Conservation (phyloP, 2,797 vertebrate genomes). For the Thamnophis elegans region DNA sequence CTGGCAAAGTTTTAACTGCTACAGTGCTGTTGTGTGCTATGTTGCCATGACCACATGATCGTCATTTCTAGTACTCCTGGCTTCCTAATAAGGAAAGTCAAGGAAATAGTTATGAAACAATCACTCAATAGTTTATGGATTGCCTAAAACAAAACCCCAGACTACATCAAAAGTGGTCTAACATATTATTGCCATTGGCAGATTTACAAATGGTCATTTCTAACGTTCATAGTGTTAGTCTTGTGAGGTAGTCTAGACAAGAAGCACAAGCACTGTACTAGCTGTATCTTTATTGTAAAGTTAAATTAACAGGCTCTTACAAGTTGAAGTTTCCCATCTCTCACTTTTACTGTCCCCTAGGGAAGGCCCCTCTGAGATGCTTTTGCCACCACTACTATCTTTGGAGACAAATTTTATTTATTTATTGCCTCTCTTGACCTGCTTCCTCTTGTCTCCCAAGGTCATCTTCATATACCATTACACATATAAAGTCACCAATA, state of each 20-base stretch:
- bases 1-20: not conserved
- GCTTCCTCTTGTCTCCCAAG: not conserved
- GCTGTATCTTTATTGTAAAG: not conserved
- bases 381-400: not conserved
- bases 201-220: not conserved
- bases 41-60: no score
- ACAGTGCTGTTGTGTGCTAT: no score
- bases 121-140: no score
- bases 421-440: not conserved
- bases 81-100: not conserved
- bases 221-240: not conserved
- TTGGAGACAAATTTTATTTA: not conserved
- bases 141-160: not conserved
- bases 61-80: no score
- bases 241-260: not conserved
- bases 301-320: not conserved
- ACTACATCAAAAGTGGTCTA: not conserved
- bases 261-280: not conserved
- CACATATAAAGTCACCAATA: not conserved
- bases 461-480: not conserved
- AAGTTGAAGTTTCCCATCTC: not conserved
- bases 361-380: not conserved
- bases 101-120: no score
- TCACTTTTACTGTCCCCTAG: not conserved
- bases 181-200: not conserved